These are phyloP conservation scores for Leptinotarsa peninsularis DNA, from an alignment of 2,888 invertebrate genomes.

Conservation along the genomic window DNA sequence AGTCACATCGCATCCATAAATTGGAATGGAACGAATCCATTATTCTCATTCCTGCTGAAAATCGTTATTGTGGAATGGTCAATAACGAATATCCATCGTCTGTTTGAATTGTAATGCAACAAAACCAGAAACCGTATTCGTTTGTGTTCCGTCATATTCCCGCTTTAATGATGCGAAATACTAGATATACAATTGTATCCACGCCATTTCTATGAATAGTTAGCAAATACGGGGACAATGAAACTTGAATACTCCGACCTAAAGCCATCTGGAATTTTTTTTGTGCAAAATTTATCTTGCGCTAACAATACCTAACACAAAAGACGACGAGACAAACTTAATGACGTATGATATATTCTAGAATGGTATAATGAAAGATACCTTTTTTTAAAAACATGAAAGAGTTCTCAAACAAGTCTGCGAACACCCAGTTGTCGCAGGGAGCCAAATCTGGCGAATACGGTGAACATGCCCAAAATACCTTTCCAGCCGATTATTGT, in stretches of 20 bases:
- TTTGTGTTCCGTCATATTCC: not conserved
- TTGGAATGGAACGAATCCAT: slow-evolving; percentile 1
- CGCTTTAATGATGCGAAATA: not conserved
- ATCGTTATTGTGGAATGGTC: slow-evolving; percentile 10
- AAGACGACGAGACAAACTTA: too few species aligned
- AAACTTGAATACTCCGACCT: not conserved
- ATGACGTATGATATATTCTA: too few species aligned
- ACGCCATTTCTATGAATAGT: not conserved
- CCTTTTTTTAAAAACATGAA: too few species aligned
- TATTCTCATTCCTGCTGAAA: slow-evolving; percentile 7
- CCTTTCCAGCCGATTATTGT: too few species aligned
- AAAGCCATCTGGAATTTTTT: not conserved
- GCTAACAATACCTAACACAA: too few species aligned
- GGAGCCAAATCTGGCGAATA: too few species aligned
- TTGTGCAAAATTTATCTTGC: not conserved
- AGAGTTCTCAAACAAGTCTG: too few species aligned
- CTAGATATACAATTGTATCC: not conserved
- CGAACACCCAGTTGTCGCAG: too few species aligned
- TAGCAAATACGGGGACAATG: too few species aligned
- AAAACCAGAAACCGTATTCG: not conserved
- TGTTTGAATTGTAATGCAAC: slow-evolving; percentile 2
- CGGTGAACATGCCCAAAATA: too few species aligned
- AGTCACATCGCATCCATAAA: slow-evolving; percentile 7
- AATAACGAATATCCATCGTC: not conserved
- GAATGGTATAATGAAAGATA: too few species aligned